Percentiles rank a stretch among this genome's conserved stretches.
phyloP scores from a whole-genome alignment of 2,888 invertebrate species.

The Calephelis perditalis region DNA sequence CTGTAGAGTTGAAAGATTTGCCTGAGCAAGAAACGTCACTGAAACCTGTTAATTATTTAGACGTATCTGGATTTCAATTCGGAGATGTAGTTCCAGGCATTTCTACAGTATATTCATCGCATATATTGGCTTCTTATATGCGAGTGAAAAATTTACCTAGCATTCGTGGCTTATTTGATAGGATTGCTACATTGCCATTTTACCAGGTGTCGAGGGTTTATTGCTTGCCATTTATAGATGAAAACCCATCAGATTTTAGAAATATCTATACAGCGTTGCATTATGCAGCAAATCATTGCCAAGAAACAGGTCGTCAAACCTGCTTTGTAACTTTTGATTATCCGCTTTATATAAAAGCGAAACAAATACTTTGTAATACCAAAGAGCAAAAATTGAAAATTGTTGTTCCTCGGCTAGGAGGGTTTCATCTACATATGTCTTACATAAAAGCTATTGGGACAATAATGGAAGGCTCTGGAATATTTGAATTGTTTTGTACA shows the following conservation, averaged over 20 bases:
- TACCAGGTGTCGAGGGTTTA: not conserved
- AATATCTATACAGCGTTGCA: not conserved
- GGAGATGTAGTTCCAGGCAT: not conserved
- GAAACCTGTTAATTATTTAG: not conserved
- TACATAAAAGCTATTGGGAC: not conserved
- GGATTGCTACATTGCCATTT: not conserved
- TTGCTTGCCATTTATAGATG: conserved; percentile 3
- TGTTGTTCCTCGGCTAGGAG: not conserved
- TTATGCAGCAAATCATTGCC: conserved; percentile 1
- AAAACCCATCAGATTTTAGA: not conserved
- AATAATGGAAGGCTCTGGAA: not conserved
- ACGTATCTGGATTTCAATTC: not conserved
- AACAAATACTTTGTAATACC: not conserved
- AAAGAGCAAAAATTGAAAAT: not conserved
- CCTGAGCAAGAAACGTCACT: not conserved
- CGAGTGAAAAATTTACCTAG: not conserved
- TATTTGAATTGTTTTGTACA: conserved; percentile 1
- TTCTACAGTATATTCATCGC: not conserved
- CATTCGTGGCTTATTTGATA: not conserved
- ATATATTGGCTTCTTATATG: not conserved
- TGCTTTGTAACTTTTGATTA: conserved; percentile 2
- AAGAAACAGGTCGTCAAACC: not conserved
- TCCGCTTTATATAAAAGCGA: not conserved
- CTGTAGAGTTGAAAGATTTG: not conserved
- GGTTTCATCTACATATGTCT: not conserved